A percentile compares a stretch with the other conserved stretches of the same genome.
phyloP scores from a whole-genome alignment of 1,140 invertebrate genomes.

The Rhynchophorus ferrugineus region DNA sequence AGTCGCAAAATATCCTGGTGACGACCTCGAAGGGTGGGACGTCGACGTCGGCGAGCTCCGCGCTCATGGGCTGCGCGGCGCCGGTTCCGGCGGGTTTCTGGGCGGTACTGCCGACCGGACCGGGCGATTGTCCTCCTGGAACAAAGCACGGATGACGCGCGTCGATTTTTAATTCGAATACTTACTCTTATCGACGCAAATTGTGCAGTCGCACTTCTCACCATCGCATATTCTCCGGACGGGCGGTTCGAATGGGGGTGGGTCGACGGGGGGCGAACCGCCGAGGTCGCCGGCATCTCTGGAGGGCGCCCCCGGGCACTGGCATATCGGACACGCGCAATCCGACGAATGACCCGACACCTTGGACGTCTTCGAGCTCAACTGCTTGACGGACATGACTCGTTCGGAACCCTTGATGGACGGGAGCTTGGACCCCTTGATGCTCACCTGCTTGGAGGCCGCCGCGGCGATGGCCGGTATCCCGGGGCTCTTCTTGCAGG shows the following conservation, averaged over 20 bases:
- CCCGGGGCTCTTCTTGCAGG: neutral
- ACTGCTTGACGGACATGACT: neutral
- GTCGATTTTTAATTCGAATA: too few relatives aligned
- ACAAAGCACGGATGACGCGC: too few relatives aligned
- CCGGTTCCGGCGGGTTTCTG: neutral
- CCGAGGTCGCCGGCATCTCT: too few relatives aligned
- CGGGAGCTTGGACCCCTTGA: neutral
- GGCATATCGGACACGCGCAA: neutral
- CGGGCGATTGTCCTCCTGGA: too few relatives aligned
- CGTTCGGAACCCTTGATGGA: neutral
- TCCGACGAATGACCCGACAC: neutral
- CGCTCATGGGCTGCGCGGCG: neutral
- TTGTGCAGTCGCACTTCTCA: too few relatives aligned
- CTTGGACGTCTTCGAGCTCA: neutral
- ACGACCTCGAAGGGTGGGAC: constrained; percentile 19
- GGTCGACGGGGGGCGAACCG: too few relatives aligned
- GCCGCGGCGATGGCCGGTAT: too few relatives aligned
- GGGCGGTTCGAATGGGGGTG: too few relatives aligned
- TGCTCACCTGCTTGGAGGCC: too few relatives aligned
- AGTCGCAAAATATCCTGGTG: constrained; percentile 11
- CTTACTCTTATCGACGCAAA: constrained; percentile 3
- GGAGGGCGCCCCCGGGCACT: too few relatives aligned
- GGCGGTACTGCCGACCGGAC: too few relatives aligned
- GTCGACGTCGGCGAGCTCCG: neutral
- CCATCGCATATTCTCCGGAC: too few relatives aligned